A percentile compares a stretch with the other conserved stretches of the same genome.
Evolutionary conservation across 2,888 invertebrate genomes (phyloP).

Genomic region (Oxystoma pomonae): DNA sequence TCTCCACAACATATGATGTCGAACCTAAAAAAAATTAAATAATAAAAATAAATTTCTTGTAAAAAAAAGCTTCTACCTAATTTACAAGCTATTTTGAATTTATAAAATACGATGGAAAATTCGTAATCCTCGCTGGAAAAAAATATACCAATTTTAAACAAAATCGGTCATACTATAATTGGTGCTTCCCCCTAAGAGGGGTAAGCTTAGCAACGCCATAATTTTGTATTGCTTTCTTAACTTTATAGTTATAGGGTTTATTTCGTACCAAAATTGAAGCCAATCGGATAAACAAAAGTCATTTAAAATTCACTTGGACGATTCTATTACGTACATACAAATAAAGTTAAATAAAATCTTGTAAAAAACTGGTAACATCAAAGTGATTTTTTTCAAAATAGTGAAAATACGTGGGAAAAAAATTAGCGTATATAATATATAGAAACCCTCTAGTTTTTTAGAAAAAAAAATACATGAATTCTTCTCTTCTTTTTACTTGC

Average conservation of each 20-base stretch:
- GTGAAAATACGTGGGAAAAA: neutral
- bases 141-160: neutral
- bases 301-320: neutral
- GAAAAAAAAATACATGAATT: neutral
- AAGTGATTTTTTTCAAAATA: neutral
- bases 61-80: neutral
- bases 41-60: neutral
- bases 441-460: neutral
- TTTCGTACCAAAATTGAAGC: neutral
- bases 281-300: neutral
- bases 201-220: no score
- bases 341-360: neutral
- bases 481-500: neutral
- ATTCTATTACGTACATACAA: neutral
- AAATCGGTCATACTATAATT: neutral
- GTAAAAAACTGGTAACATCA: neutral
- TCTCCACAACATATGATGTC: neutral
- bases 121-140: neutral
- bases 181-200: neutral
- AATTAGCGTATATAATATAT: neutral
- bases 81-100: neutral
- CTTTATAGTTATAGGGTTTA: neutral
- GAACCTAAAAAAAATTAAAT: neutral
- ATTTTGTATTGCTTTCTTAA: no score
- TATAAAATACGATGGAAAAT: neutral